Base-by-base conservation (phyloP, 2,888 invertebrate species). In the Phoenoteleia sp. region DNA sequence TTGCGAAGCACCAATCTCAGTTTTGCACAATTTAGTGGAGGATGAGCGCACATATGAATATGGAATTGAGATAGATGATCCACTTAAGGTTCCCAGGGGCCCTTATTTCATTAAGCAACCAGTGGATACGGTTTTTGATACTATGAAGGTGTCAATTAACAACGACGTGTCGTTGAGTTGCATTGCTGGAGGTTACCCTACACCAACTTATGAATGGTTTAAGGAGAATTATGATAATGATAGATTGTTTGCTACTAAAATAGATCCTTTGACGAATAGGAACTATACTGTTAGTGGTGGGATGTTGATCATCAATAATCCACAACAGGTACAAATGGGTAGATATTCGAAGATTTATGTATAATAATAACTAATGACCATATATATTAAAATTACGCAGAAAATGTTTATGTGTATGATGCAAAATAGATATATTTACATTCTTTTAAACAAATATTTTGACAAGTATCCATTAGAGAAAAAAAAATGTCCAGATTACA, bases 201-300 rank as follows among this genome's bases (percentile, higher is more conserved):
- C 97, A 21, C 98, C 99, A 0, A 96, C 96, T 0, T 99, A 99
- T 92, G 96, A 96, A 90, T 99, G 98, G 99, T 98, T 95, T 92
- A 96, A 96, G 91, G 98, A 98, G 94, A 96, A 97, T 88, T 98
- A 97, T 92, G 96, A 97, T 88, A 97, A 97, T 86, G 97, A 98
- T 91, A 95, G 95, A 69, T 94, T 98, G 11, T 94, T 96, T 76
- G 96, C 96, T 60, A 95, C 94, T 67, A 95, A 95, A 92, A 97
- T 99, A 87, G 96, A 99, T 93, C 98, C 98, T 0, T 92, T 98
- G 54, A 91, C 92, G 33, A 96, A 98, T 91, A 92, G 94, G 21
- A 96, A 98, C 76, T 98, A 97, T 91, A 98, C 99, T 1, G 94
- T 99, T 6, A 98, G 98, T 90, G 99, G 99, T 81, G 99, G 99